These are phyloP conservation scores for Porites divaricata DNA, from an alignment of 92 coral and sea anemone species.

Conservation along the genomic window DNA sequence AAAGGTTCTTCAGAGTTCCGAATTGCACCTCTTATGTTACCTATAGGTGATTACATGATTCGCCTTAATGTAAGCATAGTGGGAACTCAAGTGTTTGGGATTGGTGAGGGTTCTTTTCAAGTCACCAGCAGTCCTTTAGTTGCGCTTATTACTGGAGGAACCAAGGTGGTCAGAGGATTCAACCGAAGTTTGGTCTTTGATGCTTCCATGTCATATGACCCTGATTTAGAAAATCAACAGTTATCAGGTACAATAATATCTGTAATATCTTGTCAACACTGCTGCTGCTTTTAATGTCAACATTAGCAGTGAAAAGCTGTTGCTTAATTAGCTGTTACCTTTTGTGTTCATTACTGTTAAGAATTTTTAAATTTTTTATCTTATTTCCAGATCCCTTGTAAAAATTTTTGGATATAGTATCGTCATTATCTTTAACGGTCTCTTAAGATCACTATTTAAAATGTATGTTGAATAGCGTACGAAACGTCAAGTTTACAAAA, in stretches of 20 bases:
- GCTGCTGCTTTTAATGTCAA: background rate
- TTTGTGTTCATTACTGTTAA: too few species aligned
- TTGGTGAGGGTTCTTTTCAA: conserved; percentile 29
- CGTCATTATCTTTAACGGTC: too few species aligned
- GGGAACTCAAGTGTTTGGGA: conserved; percentile 34
- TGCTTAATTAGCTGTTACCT: too few species aligned
- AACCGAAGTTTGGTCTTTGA: conserved; percentile 26
- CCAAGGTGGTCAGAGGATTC: conserved; percentile 23
- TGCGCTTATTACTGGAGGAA: conserved; percentile 53
- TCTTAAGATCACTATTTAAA: too few species aligned
- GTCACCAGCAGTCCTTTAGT: conserved; percentile 41
- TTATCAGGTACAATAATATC: background rate
- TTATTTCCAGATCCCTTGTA: too few species aligned
- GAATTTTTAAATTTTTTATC: too few species aligned
- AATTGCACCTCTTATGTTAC: conserved; percentile 27
- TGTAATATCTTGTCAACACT: background rate
- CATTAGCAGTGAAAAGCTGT: too few species aligned
- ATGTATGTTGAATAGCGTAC: too few species aligned
- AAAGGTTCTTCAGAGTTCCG: conserved; percentile 8
- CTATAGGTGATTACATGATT: conserved; percentile 42
- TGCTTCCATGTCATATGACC: conserved; percentile 53
- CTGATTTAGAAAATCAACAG: conserved; percentile 20
- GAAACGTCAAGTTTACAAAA: too few species aligned
- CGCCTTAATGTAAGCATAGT: conserved; percentile 36
- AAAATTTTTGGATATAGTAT: too few species aligned